phyloP scores from a whole-genome alignment of 1,140 invertebrate species.

The Hyles vespertilio region DNA sequence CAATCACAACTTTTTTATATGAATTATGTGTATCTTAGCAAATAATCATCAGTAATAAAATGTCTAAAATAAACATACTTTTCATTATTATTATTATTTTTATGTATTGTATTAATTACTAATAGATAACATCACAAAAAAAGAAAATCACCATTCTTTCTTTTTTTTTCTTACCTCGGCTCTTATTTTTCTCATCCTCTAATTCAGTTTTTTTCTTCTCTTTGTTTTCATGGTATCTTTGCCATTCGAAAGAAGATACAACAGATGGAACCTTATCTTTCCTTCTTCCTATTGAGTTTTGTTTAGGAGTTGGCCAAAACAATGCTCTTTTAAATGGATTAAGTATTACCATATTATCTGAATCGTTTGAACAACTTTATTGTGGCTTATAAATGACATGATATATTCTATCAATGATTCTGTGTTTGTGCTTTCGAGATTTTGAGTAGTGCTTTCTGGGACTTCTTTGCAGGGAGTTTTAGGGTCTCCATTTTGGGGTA shows the following conservation, averaged over 20 bases:
- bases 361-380: background rate
- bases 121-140: too few relatives aligned
- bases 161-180: constrained; percentile 4
- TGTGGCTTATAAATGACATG: background rate
- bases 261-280: constrained; percentile 9
- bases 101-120: too few relatives aligned
- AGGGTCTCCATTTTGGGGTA: constrained; percentile 3
- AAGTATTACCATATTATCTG: constrained; percentile 4
- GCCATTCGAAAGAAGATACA: constrained; percentile 5
- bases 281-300: constrained; percentile 6
- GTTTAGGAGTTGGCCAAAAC: constrained; percentile 9
- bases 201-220: constrained; percentile 8
- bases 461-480: constrained; percentile 8
- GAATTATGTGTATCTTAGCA: too few relatives aligned
- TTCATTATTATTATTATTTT: too few relatives aligned
- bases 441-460: constrained; percentile 4
- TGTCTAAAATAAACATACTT: too few relatives aligned
- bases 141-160: background rate
- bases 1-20: too few relatives aligned
- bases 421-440: constrained; percentile 6
- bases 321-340: constrained; percentile 9
- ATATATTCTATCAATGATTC: constrained; percentile 5
- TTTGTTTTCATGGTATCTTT: constrained; percentile 10
- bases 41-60: too few relatives aligned
- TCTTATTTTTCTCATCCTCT: constrained; percentile 2